Conservation (phyloP, 2,888 invertebrate species). For the Drosophila prostipennis region DNA sequence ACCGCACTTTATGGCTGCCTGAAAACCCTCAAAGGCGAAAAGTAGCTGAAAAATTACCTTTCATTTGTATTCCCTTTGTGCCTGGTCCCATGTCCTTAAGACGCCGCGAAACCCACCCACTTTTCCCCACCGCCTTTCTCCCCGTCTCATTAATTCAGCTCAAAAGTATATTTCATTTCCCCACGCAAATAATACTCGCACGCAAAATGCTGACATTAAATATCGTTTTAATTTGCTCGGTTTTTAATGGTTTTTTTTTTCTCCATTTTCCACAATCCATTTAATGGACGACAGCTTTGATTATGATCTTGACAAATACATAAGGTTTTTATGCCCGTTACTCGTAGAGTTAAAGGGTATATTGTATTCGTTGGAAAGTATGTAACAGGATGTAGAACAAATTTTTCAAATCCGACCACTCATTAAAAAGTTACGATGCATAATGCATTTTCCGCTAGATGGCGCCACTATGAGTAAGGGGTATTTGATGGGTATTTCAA, state of each 20-base stretch:
- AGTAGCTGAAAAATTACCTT: conserved; percentile 53
- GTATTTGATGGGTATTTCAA: no score
- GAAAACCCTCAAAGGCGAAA: background rate
- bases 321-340: background rate
- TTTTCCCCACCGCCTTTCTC: background rate
- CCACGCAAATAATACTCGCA: background rate
- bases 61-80: conserved; percentile 68
- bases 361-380: no score
- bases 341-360: no score
- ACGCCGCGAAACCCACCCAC: background rate
- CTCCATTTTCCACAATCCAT: background rate
- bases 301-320: conserved; percentile 22
- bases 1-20: background rate
- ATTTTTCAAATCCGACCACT: no score
- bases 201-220: conserved; percentile 7
- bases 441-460: no score
- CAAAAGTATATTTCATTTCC: conserved; percentile 28
- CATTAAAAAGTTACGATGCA: no score
- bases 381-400: no score
- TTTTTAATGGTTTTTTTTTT: background rate
- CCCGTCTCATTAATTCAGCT: conserved; percentile 45
- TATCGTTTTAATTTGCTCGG: conserved; percentile 16
- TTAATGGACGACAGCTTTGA: conserved; percentile 10
- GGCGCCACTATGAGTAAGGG: no score
- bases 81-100: conserved; percentile 25